Base-by-base conservation (phyloP, 2,888 invertebrate species). In the Caenorhabditis sulstoni region DNA sequence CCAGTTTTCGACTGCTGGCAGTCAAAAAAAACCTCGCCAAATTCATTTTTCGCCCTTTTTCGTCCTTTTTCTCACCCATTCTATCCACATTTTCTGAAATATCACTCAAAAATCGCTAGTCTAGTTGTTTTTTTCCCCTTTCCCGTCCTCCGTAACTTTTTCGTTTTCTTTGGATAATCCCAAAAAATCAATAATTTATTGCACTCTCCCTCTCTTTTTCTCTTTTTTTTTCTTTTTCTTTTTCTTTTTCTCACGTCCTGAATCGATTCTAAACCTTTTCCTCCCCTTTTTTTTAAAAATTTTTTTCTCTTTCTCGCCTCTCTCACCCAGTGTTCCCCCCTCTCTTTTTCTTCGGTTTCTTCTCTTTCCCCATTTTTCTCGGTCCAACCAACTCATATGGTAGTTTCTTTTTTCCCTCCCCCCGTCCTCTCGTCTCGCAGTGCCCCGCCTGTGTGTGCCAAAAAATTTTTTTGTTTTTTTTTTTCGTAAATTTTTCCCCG, bases 1-100 rank as follows among this genome's bases (percentile, higher is more conserved):
- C 37, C 18, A 16, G 35, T 53, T 18, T 52, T 39, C 22, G 41
- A 64, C 64, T 64, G 64, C 64, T 52, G 64, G 64, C 64, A 64
- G 64, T 64, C 23, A 12, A 22, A 23, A 23, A 58, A 44, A n/a
- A n/a, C n/a, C n/a, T n/a, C n/a, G n/a, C n/a, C n/a, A n/a, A n/a
- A n/a, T n/a, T n/a, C n/a, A n/a, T n/a, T n/a, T n/a, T n/a, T n/a
- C n/a, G n/a, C n/a, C n/a, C n/a, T n/a, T 29, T 23, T 29, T 4
- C 59, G 18, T 22, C 23, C 47, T 22, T 20, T 7, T 20, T 22
- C 20, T n/a, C 61, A 29, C 53, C n/a, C 53, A 7, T 5, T 29
- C 18, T 47, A 45, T 47, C 61, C 47, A 41, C 18, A 5, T 52
- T 18, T 16, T 23, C n/a, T 22, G 18, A 23, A 50, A 53, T 29